Evolutionary conservation across 2,888 invertebrate species (phyloP).

Genomic region (Epinotia nisella): DNA sequence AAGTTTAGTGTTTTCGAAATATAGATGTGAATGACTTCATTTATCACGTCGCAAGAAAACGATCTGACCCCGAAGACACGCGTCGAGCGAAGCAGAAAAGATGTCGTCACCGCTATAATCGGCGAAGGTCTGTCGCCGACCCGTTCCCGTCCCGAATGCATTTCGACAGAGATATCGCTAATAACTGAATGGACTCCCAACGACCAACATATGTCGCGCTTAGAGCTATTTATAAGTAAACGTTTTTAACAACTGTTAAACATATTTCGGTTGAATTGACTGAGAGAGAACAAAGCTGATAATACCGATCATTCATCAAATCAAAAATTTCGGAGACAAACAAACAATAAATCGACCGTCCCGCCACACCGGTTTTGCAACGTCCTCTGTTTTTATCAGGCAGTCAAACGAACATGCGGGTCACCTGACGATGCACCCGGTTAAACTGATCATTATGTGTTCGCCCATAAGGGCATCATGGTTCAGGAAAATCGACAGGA

Average conservation of each 20-base stretch:
- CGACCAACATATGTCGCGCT: constrained; percentile 22
- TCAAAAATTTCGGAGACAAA: constrained; percentile 7
- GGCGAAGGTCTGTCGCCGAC: constrained; percentile 69
- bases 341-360: constrained; percentile 14
- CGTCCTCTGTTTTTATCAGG: constrained; percentile 15
- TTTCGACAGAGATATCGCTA: constrained; percentile 41
- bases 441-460: too few relatives aligned
- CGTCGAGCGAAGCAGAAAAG: constrained; percentile 51
- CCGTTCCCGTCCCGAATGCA: constrained; percentile 55
- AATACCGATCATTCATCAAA: background rate
- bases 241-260: constrained; percentile 11
- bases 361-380: constrained; percentile 35
- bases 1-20: background rate
- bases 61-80: constrained; percentile 52
- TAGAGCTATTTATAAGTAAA: constrained; percentile 11
- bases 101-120: constrained; percentile 81
- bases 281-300: background rate
- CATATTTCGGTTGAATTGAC: constrained; percentile 3
- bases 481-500: background rate
- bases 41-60: constrained; percentile 36
- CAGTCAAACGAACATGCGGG: constrained; percentile 9
- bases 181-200: constrained; percentile 37
- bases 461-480: too few relatives aligned
- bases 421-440: background rate
- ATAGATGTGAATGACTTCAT: constrained; percentile 38